Conservation (phyloP, 2,888 invertebrate genomes). For the Esperia sulphurella region DNA sequence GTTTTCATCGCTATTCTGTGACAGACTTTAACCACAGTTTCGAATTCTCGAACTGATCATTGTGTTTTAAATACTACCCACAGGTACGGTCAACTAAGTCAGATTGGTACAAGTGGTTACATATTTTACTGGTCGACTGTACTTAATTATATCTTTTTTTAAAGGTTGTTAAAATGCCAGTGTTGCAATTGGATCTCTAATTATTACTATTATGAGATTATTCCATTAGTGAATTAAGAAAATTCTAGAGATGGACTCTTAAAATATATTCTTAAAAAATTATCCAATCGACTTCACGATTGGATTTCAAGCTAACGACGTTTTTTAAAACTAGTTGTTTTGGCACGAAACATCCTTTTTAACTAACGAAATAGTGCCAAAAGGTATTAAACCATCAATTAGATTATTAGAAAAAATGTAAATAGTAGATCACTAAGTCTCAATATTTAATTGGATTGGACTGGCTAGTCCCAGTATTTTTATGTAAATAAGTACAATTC, state of each 20-base stretch:
- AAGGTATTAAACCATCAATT: constrained; percentile 37
- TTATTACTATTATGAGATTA: constrained; percentile 67
- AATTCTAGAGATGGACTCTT: constrained; percentile 21
- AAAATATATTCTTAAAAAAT: constrained; percentile 8
- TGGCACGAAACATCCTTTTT: constrained; percentile 3
- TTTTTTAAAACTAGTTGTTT: constrained; percentile 5
- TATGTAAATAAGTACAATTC: constrained; percentile 47
- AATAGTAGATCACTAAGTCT: constrained; percentile 38
- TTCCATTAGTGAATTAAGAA: constrained; percentile 76
- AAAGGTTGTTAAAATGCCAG: constrained; percentile 21
- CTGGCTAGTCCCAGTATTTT: constrained; percentile 17
- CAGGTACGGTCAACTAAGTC: no score
- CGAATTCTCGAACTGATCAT: background rate
- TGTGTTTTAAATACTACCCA: background rate
- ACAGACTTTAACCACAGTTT: background rate
- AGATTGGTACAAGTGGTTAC: background rate
- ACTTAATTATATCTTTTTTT: no score
- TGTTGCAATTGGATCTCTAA: constrained; percentile 66
- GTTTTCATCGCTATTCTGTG: background rate
- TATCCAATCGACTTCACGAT: constrained; percentile 3
- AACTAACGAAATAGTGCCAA: constrained; percentile 6
- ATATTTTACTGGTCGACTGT: background rate
- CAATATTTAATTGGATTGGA: constrained; percentile 25
- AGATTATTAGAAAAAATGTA: constrained; percentile 51
- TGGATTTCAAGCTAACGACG: constrained; percentile 1